phyloP scores from a whole-genome alignment of 2,113 vertebrate species.

The Misgurnus anguillicaudatus region DNA sequence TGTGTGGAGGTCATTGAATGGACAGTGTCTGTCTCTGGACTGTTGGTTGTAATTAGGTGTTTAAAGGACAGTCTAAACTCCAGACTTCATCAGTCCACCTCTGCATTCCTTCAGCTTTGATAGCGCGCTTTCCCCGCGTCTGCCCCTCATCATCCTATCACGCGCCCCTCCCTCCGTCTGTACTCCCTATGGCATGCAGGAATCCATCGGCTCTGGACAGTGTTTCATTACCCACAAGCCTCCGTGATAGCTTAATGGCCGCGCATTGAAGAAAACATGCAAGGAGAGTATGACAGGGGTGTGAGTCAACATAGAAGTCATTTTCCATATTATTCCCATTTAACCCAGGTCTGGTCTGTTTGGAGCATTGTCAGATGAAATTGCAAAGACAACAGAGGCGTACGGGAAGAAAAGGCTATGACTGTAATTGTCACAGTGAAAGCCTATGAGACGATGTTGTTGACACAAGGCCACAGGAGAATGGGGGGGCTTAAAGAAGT shows the following conservation, averaged over 20 bases:
- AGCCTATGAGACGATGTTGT: neutral
- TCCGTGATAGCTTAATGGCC: slow-evolving; percentile 77
- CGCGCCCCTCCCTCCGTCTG: slow-evolving; percentile 49
- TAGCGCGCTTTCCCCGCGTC: slow-evolving; percentile 63
- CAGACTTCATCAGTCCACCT: slow-evolving; percentile 63
- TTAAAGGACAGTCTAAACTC: slow-evolving; percentile 63
- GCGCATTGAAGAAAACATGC: slow-evolving; percentile 39
- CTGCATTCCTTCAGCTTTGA: slow-evolving; percentile 76
- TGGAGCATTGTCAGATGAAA: slow-evolving; percentile 34
- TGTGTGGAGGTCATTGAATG: slow-evolving; percentile 26
- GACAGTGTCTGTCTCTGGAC: slow-evolving; percentile 15
- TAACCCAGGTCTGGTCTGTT: slow-evolving; percentile 21
- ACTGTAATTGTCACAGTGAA: slow-evolving; percentile 17
- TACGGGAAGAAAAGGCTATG: neutral
- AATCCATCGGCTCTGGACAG: slow-evolving; percentile 77
- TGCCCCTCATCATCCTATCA: slow-evolving; percentile 54
- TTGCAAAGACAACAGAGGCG: slow-evolving; percentile 32
- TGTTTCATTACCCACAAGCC: slow-evolving; percentile 75
- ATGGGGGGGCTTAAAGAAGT: neutral
- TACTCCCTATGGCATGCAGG: slow-evolving; percentile 70
- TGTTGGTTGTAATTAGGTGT: slow-evolving; percentile 54
- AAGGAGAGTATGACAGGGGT: slow-evolving; percentile 11
- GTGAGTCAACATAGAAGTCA: slow-evolving; percentile 39
- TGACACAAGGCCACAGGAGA: slow-evolving; percentile 20
- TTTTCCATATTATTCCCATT: slow-evolving; percentile 38